Conservation (phyloP, 2,797 vertebrate species). For the Astyanax mexicanus region DNA sequence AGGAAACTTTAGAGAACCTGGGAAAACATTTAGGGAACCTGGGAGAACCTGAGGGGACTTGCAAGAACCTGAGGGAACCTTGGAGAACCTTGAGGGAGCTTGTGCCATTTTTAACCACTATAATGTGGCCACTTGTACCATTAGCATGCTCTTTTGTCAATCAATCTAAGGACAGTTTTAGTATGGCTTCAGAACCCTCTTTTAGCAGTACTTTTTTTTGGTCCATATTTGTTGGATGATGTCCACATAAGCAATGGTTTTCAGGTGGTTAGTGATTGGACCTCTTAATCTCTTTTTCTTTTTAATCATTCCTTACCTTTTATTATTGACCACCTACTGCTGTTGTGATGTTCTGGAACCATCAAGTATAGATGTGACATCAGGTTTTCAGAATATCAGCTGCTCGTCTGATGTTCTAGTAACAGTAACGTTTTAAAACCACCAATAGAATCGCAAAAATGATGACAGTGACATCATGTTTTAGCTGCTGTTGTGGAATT, state of each 20-base stretch:
- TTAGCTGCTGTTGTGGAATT: too few relatives aligned
- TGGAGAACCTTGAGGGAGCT: too few relatives aligned
- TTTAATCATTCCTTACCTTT: neutral
- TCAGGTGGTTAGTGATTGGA: neutral
- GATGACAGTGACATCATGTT: too few relatives aligned
- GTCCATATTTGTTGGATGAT: neutral
- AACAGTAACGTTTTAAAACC: too few relatives aligned
- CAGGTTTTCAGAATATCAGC: neutral
- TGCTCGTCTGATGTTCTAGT: too few relatives aligned
- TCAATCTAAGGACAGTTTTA: neutral
- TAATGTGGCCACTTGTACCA: neutral
- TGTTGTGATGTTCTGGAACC: neutral
- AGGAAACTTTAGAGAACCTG: too few relatives aligned
- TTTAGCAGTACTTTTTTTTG: neutral
- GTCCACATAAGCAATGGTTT: neutral
- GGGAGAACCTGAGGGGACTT: too few relatives aligned
- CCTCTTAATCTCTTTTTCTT: neutral
- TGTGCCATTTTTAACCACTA: too few relatives aligned
- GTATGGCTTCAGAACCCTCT: neutral
- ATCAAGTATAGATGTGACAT: neutral
- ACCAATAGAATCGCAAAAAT: too few relatives aligned
- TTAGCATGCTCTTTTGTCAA: neutral
- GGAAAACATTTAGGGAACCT: too few relatives aligned
- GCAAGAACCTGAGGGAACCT: neutral
- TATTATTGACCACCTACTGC: neutral